Base-by-base conservation (phyloP, 1,140 invertebrate species). In the Prorops nasuta region DNA sequence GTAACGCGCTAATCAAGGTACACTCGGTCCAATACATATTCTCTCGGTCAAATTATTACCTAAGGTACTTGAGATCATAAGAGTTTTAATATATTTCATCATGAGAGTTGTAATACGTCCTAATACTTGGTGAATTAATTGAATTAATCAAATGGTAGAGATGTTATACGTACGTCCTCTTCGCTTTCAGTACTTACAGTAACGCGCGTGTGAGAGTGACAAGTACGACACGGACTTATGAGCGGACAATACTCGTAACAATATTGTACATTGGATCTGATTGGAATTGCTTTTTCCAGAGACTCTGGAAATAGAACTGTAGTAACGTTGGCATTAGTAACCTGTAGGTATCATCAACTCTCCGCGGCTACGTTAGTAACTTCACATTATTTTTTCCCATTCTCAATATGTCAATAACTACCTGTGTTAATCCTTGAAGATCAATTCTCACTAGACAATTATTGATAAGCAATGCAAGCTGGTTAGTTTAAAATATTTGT, bases 271-370 rank as follows among this genome's bases (percentile, higher is more conserved):
- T 72, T 69, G 65, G 65, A 65, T 75, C 67, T 66, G 72, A 72
- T 76, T 72, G 71, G 67, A 74, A 74, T 76, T 75, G 71, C 70
- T 68, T 77, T 76, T 75, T 78, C 72, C 74, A 77, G 76, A 77
- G 69, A 69, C 70, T 78, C 76, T 77, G 74, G 74, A 76, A 76
- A 78, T 76, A 76, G 74, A 76, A 77, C 73, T 74, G 74, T 69
- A 74, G 69, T 71, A 69, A 69, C 69, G 61, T 73, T 71, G 65
- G 60, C 58, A 75, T 75, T 74, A 75, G 71, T 75, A 56, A 69
- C 52, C 64, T 63, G 66, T 68, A 58, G 56, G 36, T 55, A 55
- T 56, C 39, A 37, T 52, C 37, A 20, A 37, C 56, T 28, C 24
- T 4, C 24, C 24, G 24, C 24, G 24, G 10, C 24, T 28, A 28